Evolutionary conservation across 2,797 vertebrate genomes (phyloP).

Genomic region (Paramormyrops hopkinsi): DNA sequence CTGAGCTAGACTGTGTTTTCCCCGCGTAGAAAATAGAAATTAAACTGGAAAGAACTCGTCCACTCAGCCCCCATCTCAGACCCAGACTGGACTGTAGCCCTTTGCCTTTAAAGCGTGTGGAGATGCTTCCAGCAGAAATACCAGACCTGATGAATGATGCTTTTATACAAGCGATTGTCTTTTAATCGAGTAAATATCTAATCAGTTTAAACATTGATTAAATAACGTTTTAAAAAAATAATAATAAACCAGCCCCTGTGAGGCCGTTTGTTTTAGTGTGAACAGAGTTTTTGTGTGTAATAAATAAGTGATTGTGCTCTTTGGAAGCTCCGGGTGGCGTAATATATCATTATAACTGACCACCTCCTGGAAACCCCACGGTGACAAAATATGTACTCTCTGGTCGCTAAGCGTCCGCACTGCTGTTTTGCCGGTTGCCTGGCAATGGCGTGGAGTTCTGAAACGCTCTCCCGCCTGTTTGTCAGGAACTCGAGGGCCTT

Average conservation of each 20-base stretch:
- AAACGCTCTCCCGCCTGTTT: constrained; percentile 57
- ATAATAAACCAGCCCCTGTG: constrained; percentile 43
- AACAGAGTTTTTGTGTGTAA: constrained; percentile 62
- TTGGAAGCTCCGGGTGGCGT: constrained; percentile 57
- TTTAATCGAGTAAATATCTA: constrained; percentile 46
- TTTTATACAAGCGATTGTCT: constrained; percentile 64
- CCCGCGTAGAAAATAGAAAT: constrained; percentile 30
- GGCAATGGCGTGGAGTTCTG: constrained; percentile 62
- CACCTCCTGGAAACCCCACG: constrained; percentile 67
- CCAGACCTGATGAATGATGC: constrained; percentile 54
- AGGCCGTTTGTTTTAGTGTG: constrained; percentile 56
- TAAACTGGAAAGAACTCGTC: constrained; percentile 22
- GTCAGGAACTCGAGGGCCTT: constrained; percentile 49
- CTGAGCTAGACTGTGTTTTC: constrained; percentile 40
- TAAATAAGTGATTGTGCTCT: constrained; percentile 71
- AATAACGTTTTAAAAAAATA: constrained; percentile 46
- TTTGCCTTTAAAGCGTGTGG: constrained; percentile 45
- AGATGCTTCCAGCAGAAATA: constrained; percentile 43
- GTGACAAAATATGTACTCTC: constrained; percentile 74
- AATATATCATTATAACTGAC: constrained; percentile 71
- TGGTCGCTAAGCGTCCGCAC: constrained; percentile 66
- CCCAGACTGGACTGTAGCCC: constrained; percentile 38
- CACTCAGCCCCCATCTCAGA: not conserved
- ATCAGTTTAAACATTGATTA: constrained; percentile 69
- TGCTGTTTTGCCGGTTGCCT: constrained; percentile 67